These are phyloP conservation scores for Noturus placidus DNA, from an alignment of 2,113 vertebrate genomes.

Conservation along the genomic window DNA sequence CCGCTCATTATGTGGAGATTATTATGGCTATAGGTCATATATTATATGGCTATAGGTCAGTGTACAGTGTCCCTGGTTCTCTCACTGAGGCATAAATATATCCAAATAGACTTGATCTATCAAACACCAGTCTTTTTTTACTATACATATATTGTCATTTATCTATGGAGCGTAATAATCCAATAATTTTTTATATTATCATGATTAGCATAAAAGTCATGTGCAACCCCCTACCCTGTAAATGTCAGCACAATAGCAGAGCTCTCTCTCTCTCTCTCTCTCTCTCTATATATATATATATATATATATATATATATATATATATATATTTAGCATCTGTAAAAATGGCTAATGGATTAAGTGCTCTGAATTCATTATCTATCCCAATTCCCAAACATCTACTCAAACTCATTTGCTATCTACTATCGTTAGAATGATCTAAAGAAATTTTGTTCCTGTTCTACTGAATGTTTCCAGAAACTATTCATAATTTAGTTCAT, in stretches of 20 bases:
- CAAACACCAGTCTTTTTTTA: not conserved
- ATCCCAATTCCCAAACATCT: not conserved
- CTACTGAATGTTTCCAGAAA: too few species aligned
- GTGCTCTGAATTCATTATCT: not conserved
- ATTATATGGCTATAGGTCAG: not conserved
- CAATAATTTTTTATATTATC: not conserved
- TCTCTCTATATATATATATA: not conserved
- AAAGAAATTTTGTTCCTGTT: too few species aligned
- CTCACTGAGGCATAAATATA: not conserved
- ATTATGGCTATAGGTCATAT: not conserved
- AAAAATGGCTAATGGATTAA: not conserved
- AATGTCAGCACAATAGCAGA: not conserved
- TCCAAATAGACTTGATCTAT: not conserved
- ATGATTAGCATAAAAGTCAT: not conserved
- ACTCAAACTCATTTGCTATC: too few species aligned
- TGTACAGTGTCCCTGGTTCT: not conserved
- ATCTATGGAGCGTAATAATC: not conserved
- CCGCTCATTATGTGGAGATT: not conserved
- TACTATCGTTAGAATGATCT: too few species aligned
- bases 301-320: not conserved
- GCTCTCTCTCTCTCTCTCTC: too few species aligned
- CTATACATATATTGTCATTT: not conserved
- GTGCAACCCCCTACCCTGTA: not conserved
- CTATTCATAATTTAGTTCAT: too few species aligned
- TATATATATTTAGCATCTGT: not conserved